phyloP scores from a whole-genome alignment of 2,797 vertebrate species.

The Numenius phaeopus region DNA sequence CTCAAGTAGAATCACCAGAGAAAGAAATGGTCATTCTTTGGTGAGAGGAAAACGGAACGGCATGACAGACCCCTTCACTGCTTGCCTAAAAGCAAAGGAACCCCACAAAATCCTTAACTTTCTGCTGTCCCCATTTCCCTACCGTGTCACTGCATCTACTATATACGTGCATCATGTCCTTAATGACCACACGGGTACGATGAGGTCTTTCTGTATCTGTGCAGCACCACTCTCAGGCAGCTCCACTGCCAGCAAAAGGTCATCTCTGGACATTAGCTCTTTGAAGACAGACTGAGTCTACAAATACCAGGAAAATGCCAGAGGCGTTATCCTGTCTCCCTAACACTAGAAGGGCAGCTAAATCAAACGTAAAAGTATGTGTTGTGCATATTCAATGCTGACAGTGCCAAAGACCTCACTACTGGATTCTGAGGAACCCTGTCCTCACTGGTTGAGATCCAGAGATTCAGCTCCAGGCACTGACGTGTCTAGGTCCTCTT shows the following conservation, averaged over 20 bases:
- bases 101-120: not conserved
- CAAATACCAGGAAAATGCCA: not conserved
- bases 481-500: not conserved
- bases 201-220: not conserved
- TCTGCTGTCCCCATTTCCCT: not conserved
- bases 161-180: not conserved
- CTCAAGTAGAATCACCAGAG: not conserved
- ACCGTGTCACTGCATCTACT: not conserved
- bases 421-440: not conserved
- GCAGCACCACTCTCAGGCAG: not conserved
- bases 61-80: not conserved
- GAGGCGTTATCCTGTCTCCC: not conserved
- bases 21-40: not conserved
- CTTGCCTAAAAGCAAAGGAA: not conserved
- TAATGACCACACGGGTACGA: not conserved
- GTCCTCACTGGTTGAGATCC: not conserved
- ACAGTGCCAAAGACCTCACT: not conserved
- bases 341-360: not conserved
- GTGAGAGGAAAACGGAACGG: not conserved
- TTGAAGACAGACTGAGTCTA: not conserved
- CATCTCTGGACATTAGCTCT: not conserved
- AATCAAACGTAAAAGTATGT: not conserved
- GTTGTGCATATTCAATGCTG: not conserved
- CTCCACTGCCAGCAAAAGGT: not conserved
- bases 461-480: not conserved